Evolutionary conservation across 2,797 vertebrate genomes (phyloP).

Genomic region (Mormyrops attenuatus): DNA sequence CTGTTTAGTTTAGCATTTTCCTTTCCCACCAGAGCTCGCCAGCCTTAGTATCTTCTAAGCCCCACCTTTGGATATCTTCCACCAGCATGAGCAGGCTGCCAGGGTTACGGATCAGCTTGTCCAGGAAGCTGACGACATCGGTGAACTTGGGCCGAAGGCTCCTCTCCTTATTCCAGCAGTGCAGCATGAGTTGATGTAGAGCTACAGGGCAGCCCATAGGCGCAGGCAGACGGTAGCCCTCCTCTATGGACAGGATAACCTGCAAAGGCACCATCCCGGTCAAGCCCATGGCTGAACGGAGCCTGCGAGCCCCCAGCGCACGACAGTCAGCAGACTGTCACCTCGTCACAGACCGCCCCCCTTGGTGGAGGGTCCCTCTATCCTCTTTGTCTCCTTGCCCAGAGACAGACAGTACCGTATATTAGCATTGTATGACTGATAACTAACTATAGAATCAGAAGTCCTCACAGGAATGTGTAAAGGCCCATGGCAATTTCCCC

Average conservation of each 20-base stretch:
- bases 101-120: slow-evolving; percentile 93
- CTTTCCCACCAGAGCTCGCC: not conserved
- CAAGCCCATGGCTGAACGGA: not conserved
- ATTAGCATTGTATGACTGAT: not conserved
- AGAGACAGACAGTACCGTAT: not conserved
- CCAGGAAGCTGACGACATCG: slow-evolving; percentile 84
- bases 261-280: slow-evolving; percentile 39
- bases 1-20: not conserved
- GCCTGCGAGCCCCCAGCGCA: not conserved
- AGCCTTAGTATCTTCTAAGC: not conserved
- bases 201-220: slow-evolving; percentile 92
- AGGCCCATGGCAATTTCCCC: not conserved
- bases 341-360: not conserved
- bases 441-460: not conserved
- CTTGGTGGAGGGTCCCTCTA: not conserved
- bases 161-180: slow-evolving; percentile 96
- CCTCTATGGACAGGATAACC: slow-evolving; percentile 97
- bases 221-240: slow-evolving; percentile 92
- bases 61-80: slow-evolving; percentile 59
- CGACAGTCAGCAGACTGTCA: not conserved
- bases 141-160: slow-evolving; percentile 83
- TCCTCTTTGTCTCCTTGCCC: not conserved
- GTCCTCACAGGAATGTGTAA: not conserved
- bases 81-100: slow-evolving; percentile 85
- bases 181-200: slow-evolving; percentile 94